phyloP scores from a whole-genome alignment of 1,140 invertebrate genomes.

The Physella acuta region DNA sequence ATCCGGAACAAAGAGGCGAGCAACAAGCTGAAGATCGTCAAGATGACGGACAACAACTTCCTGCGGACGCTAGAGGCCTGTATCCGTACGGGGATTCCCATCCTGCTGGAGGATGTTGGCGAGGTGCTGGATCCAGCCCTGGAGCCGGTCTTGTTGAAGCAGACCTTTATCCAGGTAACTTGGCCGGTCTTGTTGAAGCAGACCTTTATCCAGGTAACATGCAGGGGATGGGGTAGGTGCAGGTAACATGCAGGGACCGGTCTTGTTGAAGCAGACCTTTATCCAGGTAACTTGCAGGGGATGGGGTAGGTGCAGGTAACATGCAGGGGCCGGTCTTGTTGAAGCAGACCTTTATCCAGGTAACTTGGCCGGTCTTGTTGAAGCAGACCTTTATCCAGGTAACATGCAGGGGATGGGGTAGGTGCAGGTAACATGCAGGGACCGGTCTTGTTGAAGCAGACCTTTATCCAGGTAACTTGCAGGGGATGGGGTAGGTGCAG shows the following conservation, averaged over 20 bases:
- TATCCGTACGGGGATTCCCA: conserved; percentile 56
- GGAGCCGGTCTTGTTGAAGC: conserved; percentile 54
- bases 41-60: conserved; percentile 75
- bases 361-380: background rate
- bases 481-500: no score
- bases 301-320: conserved; percentile 59
- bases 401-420: no score
- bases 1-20: conserved; percentile 3
- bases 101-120: conserved; percentile 60
- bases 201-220: background rate
- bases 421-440: no score
- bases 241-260: no score
- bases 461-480: no score
- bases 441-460: no score
- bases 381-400: background rate
- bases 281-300: no score
- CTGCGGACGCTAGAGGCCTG: conserved; percentile 73
- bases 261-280: no score
- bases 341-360: conserved; percentile 42
- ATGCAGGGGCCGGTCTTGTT: conserved; percentile 54
- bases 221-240: background rate
- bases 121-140: conserved; percentile 58
- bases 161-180: conserved; percentile 35
- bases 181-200: background rate
- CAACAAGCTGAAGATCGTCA: conserved; percentile 66